phyloP scores from a whole-genome alignment of 92 coral and sea anemone genomes.

The Scolanthus callimorphus region DNA sequence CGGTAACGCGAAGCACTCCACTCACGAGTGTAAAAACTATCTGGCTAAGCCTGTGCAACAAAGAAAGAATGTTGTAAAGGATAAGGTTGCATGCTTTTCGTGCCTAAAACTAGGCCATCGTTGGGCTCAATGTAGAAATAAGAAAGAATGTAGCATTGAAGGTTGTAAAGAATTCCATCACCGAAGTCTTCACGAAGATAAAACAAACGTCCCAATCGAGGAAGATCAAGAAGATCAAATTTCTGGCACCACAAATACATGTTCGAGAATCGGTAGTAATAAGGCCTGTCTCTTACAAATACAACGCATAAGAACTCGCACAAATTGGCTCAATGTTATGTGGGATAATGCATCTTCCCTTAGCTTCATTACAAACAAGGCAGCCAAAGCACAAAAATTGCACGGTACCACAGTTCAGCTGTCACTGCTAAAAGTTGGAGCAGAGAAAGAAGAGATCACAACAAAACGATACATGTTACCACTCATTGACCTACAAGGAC shows the following conservation, averaged over 20 bases:
- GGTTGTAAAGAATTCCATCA: conserved; percentile 26
- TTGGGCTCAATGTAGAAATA: conserved; percentile 3
- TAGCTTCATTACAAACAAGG: conserved; percentile 22
- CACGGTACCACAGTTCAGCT: conserved; percentile 16
- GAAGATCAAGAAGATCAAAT: too few species aligned
- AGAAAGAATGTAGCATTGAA: conserved; percentile 3
- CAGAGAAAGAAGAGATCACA: not conserved
- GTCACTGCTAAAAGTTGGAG: conserved; percentile 7
- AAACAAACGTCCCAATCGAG: too few species aligned
- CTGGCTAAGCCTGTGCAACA: conserved; percentile 11
- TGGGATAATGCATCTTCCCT: conserved; percentile 30
- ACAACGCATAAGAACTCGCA: too few species aligned
- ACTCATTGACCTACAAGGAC: too few species aligned
- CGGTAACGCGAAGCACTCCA: conserved; percentile 11
- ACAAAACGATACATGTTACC: not conserved
- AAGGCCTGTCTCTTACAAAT: too few species aligned
- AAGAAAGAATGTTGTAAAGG: conserved; percentile 1
- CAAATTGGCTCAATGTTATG: conserved; percentile 18
- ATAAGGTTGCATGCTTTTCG: conserved; percentile 36
- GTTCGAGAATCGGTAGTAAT: too few species aligned
- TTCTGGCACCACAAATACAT: too few species aligned
- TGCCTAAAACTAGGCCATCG: conserved; percentile 20
- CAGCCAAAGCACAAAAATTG: conserved; percentile 24
- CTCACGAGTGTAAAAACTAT: conserved; percentile 21
- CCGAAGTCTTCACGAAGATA: conserved; percentile 10